Base-by-base conservation (phyloP, 2,888 invertebrate genomes). In the Lissonota sp. region DNA sequence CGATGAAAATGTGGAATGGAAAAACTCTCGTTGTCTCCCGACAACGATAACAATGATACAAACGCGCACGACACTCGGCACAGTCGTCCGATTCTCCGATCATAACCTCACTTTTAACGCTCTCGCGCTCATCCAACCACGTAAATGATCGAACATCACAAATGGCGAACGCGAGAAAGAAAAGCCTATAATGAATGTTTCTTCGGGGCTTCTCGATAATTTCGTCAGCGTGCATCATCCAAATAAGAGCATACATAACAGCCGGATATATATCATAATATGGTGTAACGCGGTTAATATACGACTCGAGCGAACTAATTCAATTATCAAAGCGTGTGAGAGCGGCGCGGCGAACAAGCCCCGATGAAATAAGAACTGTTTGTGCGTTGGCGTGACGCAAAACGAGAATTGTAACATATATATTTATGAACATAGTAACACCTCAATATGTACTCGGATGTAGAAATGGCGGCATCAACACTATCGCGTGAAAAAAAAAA, bases 101-200 rank as follows among this genome's bases (percentile, higher is more conserved):
- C 14, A 5, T 60, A 40, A 42, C 37, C 3, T 37, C 37, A 57
- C 55, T 57, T 57, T 57, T 3, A 26, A 26, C 26, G 26, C 26
- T 26, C 26, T 1, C 53, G 5, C 53, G 5, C 14, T 53, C 5
- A 14, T 53, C 16, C 16, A 26, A 26, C 26, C 26, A 26, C 26
- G 26, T 2, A 26, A 26, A 26, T 26, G 26, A 26, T 26, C 72
- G n/a, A 26, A 12, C 40, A 39, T 5, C 12, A 7, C 39, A 1
- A 51, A 51, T 8, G 4, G 60, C 40, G 60, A 1, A 12, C 69
- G 46, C 39, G 37, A 26, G 73, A 7, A 12, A 44, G 8, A 44
- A 64, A 64, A 57, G 57, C 64, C 57, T n/a, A 39, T 74, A 74
- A 74, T 64, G 49, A 39, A 58, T 66, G 64, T 74, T 55, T 63